These are phyloP conservation scores for Troides aeacus DNA, from an alignment of 2,888 invertebrate genomes.

Conservation along the genomic window DNA sequence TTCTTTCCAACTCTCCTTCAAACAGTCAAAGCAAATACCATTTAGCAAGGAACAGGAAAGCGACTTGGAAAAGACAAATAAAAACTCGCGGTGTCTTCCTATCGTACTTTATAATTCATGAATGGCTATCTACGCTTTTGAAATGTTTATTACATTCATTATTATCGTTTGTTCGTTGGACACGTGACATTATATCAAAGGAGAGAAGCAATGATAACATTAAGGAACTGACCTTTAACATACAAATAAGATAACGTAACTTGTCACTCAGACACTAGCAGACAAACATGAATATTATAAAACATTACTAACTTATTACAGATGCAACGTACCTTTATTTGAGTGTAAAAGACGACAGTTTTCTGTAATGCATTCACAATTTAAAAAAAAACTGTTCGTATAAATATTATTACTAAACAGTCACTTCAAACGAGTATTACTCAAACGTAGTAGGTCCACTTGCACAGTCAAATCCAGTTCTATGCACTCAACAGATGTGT, in stretches of 20 bases:
- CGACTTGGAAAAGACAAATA: constrained; percentile 28
- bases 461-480: constrained; percentile 63
- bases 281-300: neutral
- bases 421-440: constrained; percentile 39
- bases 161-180: constrained; percentile 28
- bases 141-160: constrained; percentile 42
- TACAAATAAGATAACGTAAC: constrained; percentile 23
- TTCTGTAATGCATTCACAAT: constrained; percentile 53
- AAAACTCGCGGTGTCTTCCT: constrained; percentile 10
- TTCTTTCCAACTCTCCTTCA: constrained; percentile 27
- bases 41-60: constrained; percentile 26
- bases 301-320: neutral
- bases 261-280: constrained; percentile 24
- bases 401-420: constrained; percentile 45
- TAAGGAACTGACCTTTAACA: constrained; percentile 26
- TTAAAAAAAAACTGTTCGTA: constrained; percentile 27
- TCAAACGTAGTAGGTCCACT: constrained; percentile 45
- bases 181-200: constrained; percentile 25
- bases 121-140: constrained; percentile 33
- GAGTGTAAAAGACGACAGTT: constrained; percentile 43
- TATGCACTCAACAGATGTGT: constrained; percentile 58
- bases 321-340: constrained; percentile 57
- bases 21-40: constrained; percentile 29
- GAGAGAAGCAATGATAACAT: constrained; percentile 21
- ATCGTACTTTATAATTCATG: constrained; percentile 36